phyloP scores from a whole-genome alignment of 2,113 vertebrate genomes.

The Lophura nycthemera region DNA sequence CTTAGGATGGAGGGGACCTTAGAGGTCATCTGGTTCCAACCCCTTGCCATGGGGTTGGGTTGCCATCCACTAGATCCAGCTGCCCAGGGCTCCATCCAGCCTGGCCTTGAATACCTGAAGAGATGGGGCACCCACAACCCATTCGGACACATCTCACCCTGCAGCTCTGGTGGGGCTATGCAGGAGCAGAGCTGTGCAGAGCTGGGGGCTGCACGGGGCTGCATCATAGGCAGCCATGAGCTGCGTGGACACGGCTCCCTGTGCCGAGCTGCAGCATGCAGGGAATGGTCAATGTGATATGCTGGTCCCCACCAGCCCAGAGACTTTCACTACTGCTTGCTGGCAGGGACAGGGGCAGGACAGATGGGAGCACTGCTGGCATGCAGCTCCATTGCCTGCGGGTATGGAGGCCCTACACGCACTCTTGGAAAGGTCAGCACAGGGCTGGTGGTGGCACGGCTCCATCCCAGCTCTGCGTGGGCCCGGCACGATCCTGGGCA shows the following conservation, averaged over 20 bases:
- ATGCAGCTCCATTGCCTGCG: background rate
- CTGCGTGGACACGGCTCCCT: fast-evolving
- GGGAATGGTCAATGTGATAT: fast-evolving
- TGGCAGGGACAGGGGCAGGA: background rate
- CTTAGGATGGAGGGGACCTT: too few relatives aligned
- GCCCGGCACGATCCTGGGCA: slow-evolving; percentile 39
- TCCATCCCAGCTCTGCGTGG: slow-evolving; percentile 25
- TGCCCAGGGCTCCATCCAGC: too few relatives aligned
- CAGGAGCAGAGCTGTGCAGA: background rate
- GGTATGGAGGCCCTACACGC: background rate
- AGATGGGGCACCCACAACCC: too few relatives aligned
- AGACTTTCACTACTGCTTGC: background rate
- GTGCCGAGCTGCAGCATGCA: fast-evolving
- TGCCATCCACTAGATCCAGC: too few relatives aligned
- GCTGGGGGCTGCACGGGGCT: background rate
- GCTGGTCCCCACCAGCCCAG: fast-evolving
- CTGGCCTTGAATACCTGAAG: too few relatives aligned
- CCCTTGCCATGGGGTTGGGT: too few relatives aligned
- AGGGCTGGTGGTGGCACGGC: background rate
- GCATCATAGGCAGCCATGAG: background rate
- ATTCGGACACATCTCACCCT: too few relatives aligned
- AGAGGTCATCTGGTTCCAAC: too few relatives aligned
- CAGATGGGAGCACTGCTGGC: fast-evolving
- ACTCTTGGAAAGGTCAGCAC: background rate
- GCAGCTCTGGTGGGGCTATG: background rate